Conservation (phyloP, 1,140 invertebrate genomes). For the Drosophila auraria region DNA sequence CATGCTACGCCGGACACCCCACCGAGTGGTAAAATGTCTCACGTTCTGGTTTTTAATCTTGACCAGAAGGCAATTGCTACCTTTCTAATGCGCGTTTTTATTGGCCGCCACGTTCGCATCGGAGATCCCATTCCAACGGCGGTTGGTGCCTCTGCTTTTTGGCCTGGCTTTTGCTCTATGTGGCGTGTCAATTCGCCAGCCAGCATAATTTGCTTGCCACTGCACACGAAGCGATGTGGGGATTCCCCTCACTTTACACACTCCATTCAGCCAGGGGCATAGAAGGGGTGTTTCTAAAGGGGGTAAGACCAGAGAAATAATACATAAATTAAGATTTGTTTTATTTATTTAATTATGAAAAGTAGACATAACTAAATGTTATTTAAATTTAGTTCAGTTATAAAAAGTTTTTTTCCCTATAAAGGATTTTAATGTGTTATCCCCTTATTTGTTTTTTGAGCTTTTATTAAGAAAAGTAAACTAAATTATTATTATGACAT, state of each 20-base stretch:
- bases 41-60: conserved; percentile 81
- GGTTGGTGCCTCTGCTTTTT: conserved; percentile 39
- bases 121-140: conserved; percentile 6
- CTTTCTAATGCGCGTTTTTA: conserved; percentile 80
- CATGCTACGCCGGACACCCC: conserved; percentile 16
- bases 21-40: conserved; percentile 70
- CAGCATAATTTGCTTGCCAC: conserved; percentile 80
- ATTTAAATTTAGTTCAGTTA: no score
- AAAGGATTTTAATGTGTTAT: no score
- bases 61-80: conserved; percentile 74
- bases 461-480: no score
- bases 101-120: conserved; percentile 65
- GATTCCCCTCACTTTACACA: conserved; percentile 30
- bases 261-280: not conserved
- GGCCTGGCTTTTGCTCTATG: conserved; percentile 24
- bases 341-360: no score
- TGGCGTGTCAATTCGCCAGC: conserved; percentile 66
- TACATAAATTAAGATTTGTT: no score
- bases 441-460: no score
- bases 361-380: no score
- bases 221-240: conserved; percentile 54
- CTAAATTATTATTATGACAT: no score
- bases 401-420: no score
- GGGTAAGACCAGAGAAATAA: not conserved
- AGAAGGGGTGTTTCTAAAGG: no score